phyloP scores from a whole-genome alignment of 2,888 invertebrate species.

The Acholoe squamosa region DNA sequence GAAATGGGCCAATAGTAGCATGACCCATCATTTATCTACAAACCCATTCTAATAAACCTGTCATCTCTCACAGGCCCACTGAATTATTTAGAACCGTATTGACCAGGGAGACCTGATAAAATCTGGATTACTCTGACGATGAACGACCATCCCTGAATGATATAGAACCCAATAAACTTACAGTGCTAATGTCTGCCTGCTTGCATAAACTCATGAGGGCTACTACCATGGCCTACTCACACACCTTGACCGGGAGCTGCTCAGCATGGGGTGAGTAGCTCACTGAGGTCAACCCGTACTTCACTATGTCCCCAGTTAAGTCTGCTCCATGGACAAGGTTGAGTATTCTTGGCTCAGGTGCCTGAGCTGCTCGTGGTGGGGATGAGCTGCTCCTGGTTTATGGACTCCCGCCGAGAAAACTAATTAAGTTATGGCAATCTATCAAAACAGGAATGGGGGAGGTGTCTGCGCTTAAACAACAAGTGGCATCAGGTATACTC shows the following conservation, averaged over 20 bases:
- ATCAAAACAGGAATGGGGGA: not conserved
- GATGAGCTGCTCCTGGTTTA: not conserved
- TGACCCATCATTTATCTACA: too few species aligned
- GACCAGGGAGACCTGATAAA: too few species aligned
- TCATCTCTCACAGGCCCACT: too few species aligned
- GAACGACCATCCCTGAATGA: too few species aligned
- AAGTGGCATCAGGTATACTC: too few species aligned
- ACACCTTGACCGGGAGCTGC: not conserved
- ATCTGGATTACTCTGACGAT: too few species aligned
- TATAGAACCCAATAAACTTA: too few species aligned
- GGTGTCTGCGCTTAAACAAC: too few species aligned
- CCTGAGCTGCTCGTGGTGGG: not conserved
- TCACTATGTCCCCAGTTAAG: not conserved
- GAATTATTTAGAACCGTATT: too few species aligned
- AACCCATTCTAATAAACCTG: too few species aligned
- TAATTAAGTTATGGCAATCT: not conserved
- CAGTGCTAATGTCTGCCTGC: not conserved
- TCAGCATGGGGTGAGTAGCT: not conserved
- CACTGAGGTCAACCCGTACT: not conserved
- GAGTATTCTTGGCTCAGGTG: slow-evolving; percentile 3
- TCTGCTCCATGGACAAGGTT: not conserved
- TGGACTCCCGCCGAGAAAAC: not conserved
- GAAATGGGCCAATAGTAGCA: too few species aligned
- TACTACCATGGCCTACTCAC: not conserved
- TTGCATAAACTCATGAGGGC: not conserved